Base-by-base conservation (phyloP, 92 coral and sea anemone genomes). In the Porites divaricata region DNA sequence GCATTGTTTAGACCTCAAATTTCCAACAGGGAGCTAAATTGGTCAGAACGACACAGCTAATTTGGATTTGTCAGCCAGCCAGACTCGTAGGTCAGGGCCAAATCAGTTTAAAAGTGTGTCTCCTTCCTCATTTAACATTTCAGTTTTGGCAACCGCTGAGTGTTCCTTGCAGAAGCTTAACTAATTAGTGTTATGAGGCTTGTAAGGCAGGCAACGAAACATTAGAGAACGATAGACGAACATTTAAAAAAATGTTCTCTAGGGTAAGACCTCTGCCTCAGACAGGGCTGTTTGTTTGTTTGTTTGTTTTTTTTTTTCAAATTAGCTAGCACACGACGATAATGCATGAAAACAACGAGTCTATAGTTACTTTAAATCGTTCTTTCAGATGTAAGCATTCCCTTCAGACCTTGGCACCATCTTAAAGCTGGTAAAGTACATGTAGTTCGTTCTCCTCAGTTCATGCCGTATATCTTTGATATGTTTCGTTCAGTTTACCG, bases 11-110 rank as follows among this genome's bases (percentile, higher is more conserved):
- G 61, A 35, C 23, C 45, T 41, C 9, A 62, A 66, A 67, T 12
- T 15, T 80, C 85, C 58, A 35, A 41, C 85, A 8, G 76, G 49
- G 77, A 68, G 53, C 50, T 75, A 56, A 75, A 75, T 58, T 75
- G 67, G 62, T 7, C 53, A 14, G 67, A 25, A 67, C 3, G 45
- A 56, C 67, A 19, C 28, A 21, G 76, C 75, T 69, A 70, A 80
- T 59, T 58, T 70, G 28, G 51, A 56, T n/a, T 53, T 80, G 65
- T 28, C 76, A 35, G 8, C 70, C 76, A 53, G 35, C 5, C 17
- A 35, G 17, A 35, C 45, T 35, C 13, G 74, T 54, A 17, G 54
- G 74, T 70, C 74, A 54, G 12, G 13, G 59, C 69, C 28, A 64
- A 64, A 64, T n/a, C 21, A 19, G 45, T 35, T 16, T 66, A 7